These are phyloP conservation scores for Megalonaias nervosa DNA, from an alignment of 1,140 invertebrate genomes.

Conservation along the genomic window DNA sequence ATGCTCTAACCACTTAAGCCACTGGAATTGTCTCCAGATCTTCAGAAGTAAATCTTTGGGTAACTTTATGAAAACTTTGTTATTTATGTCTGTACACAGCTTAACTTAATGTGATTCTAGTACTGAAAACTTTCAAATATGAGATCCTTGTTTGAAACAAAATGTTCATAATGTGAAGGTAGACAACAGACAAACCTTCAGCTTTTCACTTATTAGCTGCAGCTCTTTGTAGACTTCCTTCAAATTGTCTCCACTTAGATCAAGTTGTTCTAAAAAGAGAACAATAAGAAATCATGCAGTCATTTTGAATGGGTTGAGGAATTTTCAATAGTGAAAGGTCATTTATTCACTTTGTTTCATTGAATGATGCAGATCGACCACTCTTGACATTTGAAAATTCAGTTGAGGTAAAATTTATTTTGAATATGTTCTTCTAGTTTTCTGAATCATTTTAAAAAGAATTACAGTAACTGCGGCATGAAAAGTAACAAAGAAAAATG, in stretches of 20 bases:
- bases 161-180: background rate
- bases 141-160: background rate
- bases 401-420: too few species aligned
- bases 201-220: conserved; percentile 64
- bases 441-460: too few species aligned
- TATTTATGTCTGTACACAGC: background rate
- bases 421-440: too few species aligned
- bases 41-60: background rate
- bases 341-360: too few species aligned
- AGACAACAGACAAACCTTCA: conserved; percentile 51
- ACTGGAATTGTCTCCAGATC: background rate
- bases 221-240: conserved; percentile 64
- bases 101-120: background rate
- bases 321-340: too few species aligned
- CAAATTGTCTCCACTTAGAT: conserved; percentile 49
- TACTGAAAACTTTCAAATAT: background rate
- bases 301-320: background rate
- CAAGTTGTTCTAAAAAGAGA: conserved; percentile 27
- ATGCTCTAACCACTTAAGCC: too few species aligned
- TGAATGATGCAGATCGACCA: too few species aligned
- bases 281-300: background rate
- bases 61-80: background rate
- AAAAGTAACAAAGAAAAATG: too few species aligned
- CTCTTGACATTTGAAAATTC: too few species aligned
- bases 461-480: too few species aligned